Conservation (phyloP, 2,888 invertebrate species). For the Drosophila cracens region DNA sequence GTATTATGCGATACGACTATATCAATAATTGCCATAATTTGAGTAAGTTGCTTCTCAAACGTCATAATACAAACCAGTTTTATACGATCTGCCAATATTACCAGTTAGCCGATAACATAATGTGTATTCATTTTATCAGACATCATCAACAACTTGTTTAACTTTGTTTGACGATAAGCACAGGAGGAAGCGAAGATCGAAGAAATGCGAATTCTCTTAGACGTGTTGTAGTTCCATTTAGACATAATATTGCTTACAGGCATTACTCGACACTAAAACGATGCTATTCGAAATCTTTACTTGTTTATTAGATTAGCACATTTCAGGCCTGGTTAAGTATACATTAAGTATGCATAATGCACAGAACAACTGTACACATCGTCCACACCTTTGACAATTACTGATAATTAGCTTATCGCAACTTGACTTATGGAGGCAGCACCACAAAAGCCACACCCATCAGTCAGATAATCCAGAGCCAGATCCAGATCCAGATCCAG, state of each 20-base stretch:
- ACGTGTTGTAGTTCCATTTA: neutral
- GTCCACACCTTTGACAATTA: conserved; percentile 37
- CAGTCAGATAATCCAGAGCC: conserved; percentile 17
- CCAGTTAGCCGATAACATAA: neutral
- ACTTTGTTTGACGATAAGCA: neutral
- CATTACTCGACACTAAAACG: conserved; percentile 7
- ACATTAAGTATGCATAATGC: conserved; percentile 12
- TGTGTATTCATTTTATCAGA: neutral
- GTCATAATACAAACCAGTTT: conserved; percentile 3
- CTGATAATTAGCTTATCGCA: conserved; percentile 49
- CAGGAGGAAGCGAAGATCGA: neutral
- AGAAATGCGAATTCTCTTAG: neutral
- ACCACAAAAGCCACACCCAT: conserved; percentile 42
- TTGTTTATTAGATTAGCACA: conserved; percentile 23
- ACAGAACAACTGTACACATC: conserved; percentile 6
- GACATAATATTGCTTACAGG: neutral
- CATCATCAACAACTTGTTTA: neutral
- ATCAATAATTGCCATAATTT: neutral
- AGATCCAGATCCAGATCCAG: conserved; percentile 9
- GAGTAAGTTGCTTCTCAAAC: neutral
- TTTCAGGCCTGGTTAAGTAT: conserved; percentile 1
- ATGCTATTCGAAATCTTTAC: conserved; percentile 12
- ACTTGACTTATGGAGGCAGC: conserved; percentile 40
- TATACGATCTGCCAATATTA: conserved; percentile 5
- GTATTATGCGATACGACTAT: neutral